These are phyloP conservation scores for Dendroctonus valens DNA, from an alignment of 1,140 invertebrate genomes.

Conservation along the genomic window DNA sequence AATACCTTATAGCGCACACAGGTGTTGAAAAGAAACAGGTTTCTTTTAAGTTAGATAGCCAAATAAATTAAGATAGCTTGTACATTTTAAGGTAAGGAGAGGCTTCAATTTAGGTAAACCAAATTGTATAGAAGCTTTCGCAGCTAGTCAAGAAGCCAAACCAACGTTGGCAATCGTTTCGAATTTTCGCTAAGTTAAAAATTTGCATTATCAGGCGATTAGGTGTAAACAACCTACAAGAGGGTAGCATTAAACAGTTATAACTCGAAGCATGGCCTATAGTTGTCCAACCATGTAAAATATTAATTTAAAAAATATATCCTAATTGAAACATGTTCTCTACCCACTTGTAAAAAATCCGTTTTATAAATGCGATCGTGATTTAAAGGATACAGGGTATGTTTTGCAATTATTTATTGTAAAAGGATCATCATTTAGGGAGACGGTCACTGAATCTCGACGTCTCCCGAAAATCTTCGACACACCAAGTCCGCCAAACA, in stretches of 20 bases:
- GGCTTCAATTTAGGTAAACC: constrained; percentile 30
- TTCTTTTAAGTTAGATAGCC: constrained; percentile 25
- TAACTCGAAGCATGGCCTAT: constrained; percentile 23
- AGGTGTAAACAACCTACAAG: constrained; percentile 20
- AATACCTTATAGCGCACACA: constrained; percentile 19
- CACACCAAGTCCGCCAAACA: constrained; percentile 20
- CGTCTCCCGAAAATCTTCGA: constrained; percentile 17
- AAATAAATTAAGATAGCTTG: constrained; percentile 28
- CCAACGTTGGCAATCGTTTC: constrained; percentile 4
- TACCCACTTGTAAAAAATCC: constrained; percentile 34
- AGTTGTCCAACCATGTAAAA: constrained; percentile 22
- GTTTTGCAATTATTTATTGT: constrained; percentile 68
- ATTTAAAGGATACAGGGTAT: constrained; percentile 67
- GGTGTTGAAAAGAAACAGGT: constrained; percentile 20
- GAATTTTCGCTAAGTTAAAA: background rate
- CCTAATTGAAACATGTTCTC: constrained; percentile 17
- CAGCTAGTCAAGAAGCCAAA: background rate
- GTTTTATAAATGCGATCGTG: constrained; percentile 31
- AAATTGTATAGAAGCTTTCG: constrained; percentile 7
- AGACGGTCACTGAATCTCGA: constrained; percentile 42
- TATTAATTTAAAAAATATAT: constrained; percentile 11
- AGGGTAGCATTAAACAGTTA: constrained; percentile 20
- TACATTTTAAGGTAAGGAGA: constrained; percentile 25
- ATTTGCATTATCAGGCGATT: constrained; percentile 15
- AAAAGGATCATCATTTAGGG: constrained; percentile 58